A percentile compares a stretch with the other conserved stretches of the same genome.
Conservation (phyloP, 1,140 invertebrate species). For the Telenomus remus region DNA sequence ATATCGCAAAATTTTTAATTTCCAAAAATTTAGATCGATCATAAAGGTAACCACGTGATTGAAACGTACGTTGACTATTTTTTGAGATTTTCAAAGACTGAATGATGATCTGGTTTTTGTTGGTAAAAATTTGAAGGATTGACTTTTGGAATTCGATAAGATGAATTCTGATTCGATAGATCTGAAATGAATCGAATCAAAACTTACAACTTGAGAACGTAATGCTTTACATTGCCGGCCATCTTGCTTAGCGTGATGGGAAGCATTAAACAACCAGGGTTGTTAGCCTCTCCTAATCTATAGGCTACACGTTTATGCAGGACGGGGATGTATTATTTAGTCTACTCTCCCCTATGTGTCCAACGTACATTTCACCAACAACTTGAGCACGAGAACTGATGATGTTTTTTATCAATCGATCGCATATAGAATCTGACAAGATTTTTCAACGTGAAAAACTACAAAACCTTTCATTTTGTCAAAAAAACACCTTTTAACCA, state of each 20-base stretch:
- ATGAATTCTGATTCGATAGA: no score
- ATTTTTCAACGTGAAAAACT: constrained; percentile 18
- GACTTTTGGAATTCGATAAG: no score
- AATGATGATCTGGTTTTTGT: no score
- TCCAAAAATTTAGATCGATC: no score
- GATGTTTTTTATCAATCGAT: constrained; percentile 44
- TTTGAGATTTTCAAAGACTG: no score
- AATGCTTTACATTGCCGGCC: constrained; percentile 69
- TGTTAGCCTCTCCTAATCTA: constrained; percentile 72
- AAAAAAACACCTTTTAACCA: no score
- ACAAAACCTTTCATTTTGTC: constrained; percentile 15
- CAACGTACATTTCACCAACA: constrained; percentile 4
- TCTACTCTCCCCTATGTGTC: constrained; percentile 52
- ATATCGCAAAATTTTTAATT: no score
- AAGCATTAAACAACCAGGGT: constrained; percentile 72
- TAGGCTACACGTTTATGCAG: constrained; percentile 57
- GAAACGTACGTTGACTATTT: no score
- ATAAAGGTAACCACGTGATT: no score
- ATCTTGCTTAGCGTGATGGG: constrained; percentile 64
- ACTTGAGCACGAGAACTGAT: constrained; percentile 40
- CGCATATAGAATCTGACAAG: constrained; percentile 27
- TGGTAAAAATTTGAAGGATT: no score
- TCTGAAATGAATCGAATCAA: no score
- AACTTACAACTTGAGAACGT: constrained; percentile 59
- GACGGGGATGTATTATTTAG: constrained; percentile 64